phyloP scores from a whole-genome alignment of 2,888 invertebrate genomes.

The Phengaris alcon region DNA sequence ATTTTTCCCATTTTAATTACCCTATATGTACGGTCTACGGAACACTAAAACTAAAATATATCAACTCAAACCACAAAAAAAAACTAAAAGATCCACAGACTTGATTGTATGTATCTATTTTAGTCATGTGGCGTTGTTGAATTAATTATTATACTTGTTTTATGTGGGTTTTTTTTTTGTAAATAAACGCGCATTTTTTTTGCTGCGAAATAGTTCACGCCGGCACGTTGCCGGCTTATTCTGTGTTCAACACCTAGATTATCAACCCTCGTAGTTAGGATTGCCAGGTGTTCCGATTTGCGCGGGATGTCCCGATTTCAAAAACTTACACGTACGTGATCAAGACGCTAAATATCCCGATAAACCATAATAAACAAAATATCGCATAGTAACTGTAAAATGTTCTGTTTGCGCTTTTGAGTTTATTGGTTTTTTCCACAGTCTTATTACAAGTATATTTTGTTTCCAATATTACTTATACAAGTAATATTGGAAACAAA shows the following conservation, averaged over 20 bases:
- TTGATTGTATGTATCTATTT: neutral
- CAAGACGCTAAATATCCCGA: too few relatives aligned
- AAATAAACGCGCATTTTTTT: neutral
- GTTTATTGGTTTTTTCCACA: too few relatives aligned
- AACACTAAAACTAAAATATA: neutral
- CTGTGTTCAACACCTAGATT: neutral
- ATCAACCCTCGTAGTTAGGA: neutral
- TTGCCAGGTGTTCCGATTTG: too few relatives aligned
- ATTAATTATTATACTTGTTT: conserved; percentile 4
- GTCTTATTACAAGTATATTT: too few relatives aligned
- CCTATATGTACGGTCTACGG: neutral
- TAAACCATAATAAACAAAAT: too few relatives aligned
- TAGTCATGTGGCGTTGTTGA: neutral
- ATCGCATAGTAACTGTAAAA: too few relatives aligned
- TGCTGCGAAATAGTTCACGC: neutral
- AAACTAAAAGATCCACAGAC: neutral
- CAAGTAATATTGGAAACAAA: too few relatives aligned
- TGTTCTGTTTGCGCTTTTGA: too few relatives aligned
- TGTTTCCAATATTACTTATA: too few relatives aligned
- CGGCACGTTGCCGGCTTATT: neutral
- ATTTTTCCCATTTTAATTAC: too few relatives aligned
- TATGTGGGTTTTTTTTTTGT: neutral
- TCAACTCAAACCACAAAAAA: neutral
- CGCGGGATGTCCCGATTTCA: too few relatives aligned
- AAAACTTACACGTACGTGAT: too few relatives aligned